Conservation (phyloP, 2,797 vertebrate genomes). For the Scyliorhinus canicula region DNA sequence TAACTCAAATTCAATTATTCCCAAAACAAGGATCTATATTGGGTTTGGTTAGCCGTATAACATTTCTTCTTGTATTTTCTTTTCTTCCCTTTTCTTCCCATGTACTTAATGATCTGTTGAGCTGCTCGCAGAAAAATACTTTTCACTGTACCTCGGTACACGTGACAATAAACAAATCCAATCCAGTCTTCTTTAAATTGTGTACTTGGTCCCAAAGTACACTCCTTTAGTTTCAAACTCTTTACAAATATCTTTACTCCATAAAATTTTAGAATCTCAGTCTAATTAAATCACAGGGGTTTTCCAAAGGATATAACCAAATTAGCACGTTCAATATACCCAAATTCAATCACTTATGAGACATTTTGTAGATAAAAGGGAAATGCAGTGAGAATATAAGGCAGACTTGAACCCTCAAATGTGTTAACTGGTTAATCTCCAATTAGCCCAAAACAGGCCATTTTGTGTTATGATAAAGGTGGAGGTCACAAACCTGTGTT, state of each 20-base stretch:
- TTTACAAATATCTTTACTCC: no score
- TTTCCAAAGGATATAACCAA: background rate
- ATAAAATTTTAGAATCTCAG: background rate
- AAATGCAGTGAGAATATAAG: background rate
- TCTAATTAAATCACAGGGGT: background rate
- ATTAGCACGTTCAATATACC: background rate
- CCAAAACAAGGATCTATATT: background rate
- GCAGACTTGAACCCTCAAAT: background rate
- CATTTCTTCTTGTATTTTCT: no score
- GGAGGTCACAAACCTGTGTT: background rate
- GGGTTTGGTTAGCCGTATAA: no score
- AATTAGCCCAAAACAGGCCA: background rate
- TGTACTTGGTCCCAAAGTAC: background rate
- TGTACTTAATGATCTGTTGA: no score
- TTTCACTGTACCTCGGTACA: no score
- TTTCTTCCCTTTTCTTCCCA: no score
- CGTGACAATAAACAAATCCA: no score
- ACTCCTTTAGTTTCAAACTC: background rate
- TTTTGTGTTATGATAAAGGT: background rate
- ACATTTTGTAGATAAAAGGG: background rate
- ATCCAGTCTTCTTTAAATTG: no score
- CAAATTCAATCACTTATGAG: background rate
- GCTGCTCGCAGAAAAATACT: no score
- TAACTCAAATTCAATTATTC: background rate
- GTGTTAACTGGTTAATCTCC: background rate